Percentiles rank a stretch among this genome's conserved stretches.
Conservation (phyloP, 2,888 invertebrate species). For the Meta bourneti region DNA sequence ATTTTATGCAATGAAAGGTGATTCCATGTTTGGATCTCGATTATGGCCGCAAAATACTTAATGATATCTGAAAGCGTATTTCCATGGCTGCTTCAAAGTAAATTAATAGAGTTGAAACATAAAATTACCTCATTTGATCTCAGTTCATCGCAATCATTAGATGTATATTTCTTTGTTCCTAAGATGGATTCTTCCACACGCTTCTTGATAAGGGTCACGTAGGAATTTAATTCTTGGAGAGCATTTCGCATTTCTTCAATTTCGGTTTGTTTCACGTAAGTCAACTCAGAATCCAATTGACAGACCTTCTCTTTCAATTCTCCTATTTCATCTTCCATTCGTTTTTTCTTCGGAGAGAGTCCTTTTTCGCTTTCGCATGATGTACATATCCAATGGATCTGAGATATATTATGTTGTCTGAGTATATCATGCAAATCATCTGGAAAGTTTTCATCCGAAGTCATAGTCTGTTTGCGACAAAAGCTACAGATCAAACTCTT, state of each 20-base stretch:
- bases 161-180: no score
- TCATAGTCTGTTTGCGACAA: neutral
- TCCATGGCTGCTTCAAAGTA: no score
- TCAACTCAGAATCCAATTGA: neutral
- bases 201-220: neutral
- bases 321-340: neutral
- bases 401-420: slow-evolving; percentile 3
- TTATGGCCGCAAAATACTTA: no score
- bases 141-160: no score
- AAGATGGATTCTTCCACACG: neutral
- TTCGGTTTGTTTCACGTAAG: neutral
- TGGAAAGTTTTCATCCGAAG: slow-evolving; percentile 28
- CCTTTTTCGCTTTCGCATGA: neutral
- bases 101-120: no score
- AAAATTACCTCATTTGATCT: no score
- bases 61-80: no score
- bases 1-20: no score
- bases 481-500: neutral
- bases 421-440: slow-evolving; percentile 33
- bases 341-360: no score
- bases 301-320: neutral
- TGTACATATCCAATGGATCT: slow-evolving; percentile 30
- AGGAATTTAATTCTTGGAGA: neutral
- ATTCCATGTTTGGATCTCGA: no score
- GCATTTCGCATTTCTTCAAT: no score